A percentile compares a stretch with the other conserved stretches of the same genome.
Conservation (phyloP, 2,113 vertebrate species). For the Megaptera novaeangliae region DNA sequence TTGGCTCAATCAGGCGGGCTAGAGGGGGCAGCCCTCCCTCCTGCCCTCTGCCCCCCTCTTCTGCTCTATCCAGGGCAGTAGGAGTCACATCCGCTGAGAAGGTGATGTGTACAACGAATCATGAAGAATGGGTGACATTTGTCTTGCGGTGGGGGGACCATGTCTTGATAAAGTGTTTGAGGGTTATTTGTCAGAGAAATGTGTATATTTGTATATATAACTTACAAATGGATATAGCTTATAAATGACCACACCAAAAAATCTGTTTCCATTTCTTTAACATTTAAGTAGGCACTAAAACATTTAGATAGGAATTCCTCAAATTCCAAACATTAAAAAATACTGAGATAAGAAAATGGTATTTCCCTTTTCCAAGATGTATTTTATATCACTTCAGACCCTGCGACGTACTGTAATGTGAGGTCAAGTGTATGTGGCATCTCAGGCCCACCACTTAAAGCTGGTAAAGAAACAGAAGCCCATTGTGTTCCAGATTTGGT, state of each 20-base stretch:
- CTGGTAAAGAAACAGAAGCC: accelerated
- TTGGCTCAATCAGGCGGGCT: too few species aligned
- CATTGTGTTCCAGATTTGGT: accelerated
- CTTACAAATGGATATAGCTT: too few species aligned
- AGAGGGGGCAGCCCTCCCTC: too few species aligned
- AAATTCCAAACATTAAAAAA: not conserved
- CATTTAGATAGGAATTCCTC: not conserved
- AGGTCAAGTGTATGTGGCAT: accelerated
- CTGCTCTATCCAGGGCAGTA: not conserved
- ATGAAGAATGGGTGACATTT: too few species aligned
- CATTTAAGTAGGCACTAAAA: too few species aligned
- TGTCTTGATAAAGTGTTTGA: not conserved
- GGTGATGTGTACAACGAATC: accelerated
- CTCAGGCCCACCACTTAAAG: too few species aligned
- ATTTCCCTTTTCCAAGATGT: not conserved
- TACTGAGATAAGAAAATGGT: not conserved
- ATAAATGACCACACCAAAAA: not conserved
- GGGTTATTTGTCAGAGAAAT: not conserved
- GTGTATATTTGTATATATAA: not conserved
- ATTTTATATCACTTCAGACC: not conserved
- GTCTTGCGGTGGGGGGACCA: accelerated
- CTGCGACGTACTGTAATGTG: accelerated
- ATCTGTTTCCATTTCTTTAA: not conserved
- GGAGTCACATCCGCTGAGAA: not conserved
- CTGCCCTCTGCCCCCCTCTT: too few species aligned